A percentile compares a stretch with the other conserved stretches of the same genome.
Evolutionary conservation across 2,797 vertebrate species (phyloP).

Genomic region (Tenualosa ilisha): DNA sequence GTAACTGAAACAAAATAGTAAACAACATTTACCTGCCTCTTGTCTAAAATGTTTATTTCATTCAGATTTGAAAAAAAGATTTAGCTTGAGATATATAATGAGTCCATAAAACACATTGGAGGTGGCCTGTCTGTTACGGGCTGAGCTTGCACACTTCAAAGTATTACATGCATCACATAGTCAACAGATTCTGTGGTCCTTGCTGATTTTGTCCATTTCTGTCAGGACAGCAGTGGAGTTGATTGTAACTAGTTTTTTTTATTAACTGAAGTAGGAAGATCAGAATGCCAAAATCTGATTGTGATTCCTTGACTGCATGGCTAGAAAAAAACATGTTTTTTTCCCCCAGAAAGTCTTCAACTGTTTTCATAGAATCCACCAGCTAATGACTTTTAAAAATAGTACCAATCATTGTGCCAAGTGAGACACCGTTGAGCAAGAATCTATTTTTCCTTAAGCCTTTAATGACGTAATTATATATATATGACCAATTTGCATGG

Average conservation of each 20-base stretch:
- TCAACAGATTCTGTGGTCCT: neutral
- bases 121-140: neutral
- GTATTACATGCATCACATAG: neutral
- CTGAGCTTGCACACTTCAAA: neutral
- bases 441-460: neutral
- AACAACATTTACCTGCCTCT: conserved; percentile 63
- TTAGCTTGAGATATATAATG: neutral
- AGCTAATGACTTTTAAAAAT: neutral
- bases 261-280: neutral
- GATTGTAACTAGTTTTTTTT: neutral
- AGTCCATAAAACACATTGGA: neutral
- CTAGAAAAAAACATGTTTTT: neutral
- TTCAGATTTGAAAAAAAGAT: neutral
- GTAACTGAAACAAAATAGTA: conserved; percentile 65
- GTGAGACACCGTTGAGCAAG: neutral
- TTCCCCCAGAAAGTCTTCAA: neutral
- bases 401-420: neutral
- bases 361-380: neutral
- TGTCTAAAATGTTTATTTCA: conserved; percentile 54
- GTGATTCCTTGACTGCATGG: neutral
- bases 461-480: neutral
- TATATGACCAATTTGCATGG: neutral
- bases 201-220: neutral
- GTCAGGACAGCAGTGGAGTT: neutral
- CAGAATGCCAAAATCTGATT: neutral